Evolutionary conservation across 2,113 vertebrate genomes (phyloP).

Genomic region (Castor canadensis): DNA sequence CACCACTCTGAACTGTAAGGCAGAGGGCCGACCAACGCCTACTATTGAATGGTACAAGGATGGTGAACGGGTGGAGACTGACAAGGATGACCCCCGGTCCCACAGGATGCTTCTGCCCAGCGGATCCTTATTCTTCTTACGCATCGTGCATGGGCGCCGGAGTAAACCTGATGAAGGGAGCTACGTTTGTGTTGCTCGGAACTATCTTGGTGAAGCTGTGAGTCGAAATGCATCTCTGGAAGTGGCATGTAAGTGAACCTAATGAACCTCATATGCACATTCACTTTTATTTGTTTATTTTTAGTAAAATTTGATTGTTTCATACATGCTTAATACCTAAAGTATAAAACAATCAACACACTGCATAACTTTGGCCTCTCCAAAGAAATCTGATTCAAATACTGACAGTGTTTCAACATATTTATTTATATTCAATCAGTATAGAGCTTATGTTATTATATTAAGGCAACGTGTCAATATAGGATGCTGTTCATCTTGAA

Average conservation of each 20-base stretch:
- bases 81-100: constrained; percentile 96
- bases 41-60: constrained; percentile 99
- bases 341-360: not conserved
- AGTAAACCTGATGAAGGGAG: constrained; percentile 98
- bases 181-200: constrained; percentile 97
- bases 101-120: constrained; percentile 98
- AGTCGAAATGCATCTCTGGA: constrained; percentile 98
- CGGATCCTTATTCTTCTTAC: constrained; percentile 97
- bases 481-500: not conserved
- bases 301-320: not conserved
- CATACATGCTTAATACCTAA: not conserved
- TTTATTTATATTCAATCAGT: not conserved
- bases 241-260: constrained; percentile 95
- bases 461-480: not conserved
- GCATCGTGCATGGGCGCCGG: constrained; percentile 96
- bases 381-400: not conserved
- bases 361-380: not conserved
- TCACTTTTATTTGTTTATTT: not conserved
- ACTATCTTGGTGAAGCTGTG: constrained; percentile 98
- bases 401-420: not conserved
- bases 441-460: not conserved
- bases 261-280: not conserved
- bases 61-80: constrained; percentile 96
- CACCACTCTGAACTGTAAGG: constrained; percentile 98
- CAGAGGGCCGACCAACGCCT: constrained; percentile 95